Conservation (phyloP, 2,113 vertebrate genomes). For the Riparia riparia region DNA sequence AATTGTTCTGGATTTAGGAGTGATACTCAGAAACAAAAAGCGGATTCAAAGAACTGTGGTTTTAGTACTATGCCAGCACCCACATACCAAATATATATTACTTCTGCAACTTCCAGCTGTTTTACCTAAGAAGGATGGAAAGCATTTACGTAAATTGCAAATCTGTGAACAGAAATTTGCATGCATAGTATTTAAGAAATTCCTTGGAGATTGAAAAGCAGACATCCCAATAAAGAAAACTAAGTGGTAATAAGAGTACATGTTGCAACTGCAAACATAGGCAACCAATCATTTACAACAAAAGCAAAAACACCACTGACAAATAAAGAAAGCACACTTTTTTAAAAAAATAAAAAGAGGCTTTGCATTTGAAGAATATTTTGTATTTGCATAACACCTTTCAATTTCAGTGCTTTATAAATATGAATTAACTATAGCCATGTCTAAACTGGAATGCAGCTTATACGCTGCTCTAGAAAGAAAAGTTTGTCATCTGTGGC, state of each 20-base stretch:
- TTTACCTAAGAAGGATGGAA: slow-evolving; percentile 34
- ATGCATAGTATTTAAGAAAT: slow-evolving; percentile 53
- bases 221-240: slow-evolving; percentile 23
- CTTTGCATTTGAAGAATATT: slow-evolving; percentile 41
- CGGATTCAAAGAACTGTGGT: slow-evolving; percentile 14
- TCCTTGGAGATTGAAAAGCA: slow-evolving; percentile 35
- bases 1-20: neutral
- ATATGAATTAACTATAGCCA: neutral
- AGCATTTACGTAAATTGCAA: slow-evolving; percentile 30
- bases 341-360: slow-evolving; percentile 24
- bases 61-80: neutral
- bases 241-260: slow-evolving; percentile 10
- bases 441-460: neutral
- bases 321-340: neutral
- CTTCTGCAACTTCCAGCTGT: slow-evolving; percentile 9
- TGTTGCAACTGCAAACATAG: slow-evolving; percentile 44
- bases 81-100: neutral
- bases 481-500: neutral
- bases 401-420: slow-evolving; percentile 32
- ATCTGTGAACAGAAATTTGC: slow-evolving; percentile 59
- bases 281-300: slow-evolving; percentile 39
- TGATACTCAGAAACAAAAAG: slow-evolving; percentile 6
- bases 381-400: slow-evolving; percentile 40
- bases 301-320: slow-evolving; percentile 31
- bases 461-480: neutral